Evolutionary conservation across 2,888 invertebrate species (phyloP), one percentile per base, ranked within the genome.

Genomic region (Malthinus flaveolus): DNA sequence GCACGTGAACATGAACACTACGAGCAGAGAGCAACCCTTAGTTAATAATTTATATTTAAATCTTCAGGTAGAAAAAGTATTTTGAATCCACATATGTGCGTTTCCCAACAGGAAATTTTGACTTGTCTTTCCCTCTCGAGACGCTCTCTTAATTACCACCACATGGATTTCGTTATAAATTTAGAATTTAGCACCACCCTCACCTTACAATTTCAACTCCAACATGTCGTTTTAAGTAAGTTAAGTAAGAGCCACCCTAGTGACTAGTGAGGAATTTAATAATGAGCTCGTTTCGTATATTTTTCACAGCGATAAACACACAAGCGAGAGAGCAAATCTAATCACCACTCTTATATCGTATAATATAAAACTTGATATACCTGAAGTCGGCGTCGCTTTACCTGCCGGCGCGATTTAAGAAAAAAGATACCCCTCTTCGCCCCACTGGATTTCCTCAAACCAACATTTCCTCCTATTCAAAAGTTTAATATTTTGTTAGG

Each of bases 331-430:
- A 49, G 56, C 60, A 57, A 61, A 59, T 64, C 62, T 64, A 66
- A 68, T 66, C 66, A 61, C 49, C 59, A 59, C 46, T 47, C 23
- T 23, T 23, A 61, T 61, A n/a, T n/a, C n/a, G n/a, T n/a, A n/a
- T n/a, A n/a, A n/a, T n/a, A 64, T 59, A 63, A 57, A 54, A 44
- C 54, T 63, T 62, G 63, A 64, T 66, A 64, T 53, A 59, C 66
- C 55, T 61, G 62, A 53, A 53, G 58, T 49, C 49, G 54, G 51
- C 53, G 61, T 50, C 55, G 58, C 44, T 57, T 66, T 70, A 68
- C 70, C 70, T 69, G 69, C 66, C 65, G 68, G 66, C 63, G 63
- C 61, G 66, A 65, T 69, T 65, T 23, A 23, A 23, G 5, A 23
- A 23, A 23, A 23, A 23, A 23, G 58, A 65, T 59, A 62, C 59